Conservation (phyloP, 2,113 vertebrate species). For the Tympanuchus pallidicinctus region DNA sequence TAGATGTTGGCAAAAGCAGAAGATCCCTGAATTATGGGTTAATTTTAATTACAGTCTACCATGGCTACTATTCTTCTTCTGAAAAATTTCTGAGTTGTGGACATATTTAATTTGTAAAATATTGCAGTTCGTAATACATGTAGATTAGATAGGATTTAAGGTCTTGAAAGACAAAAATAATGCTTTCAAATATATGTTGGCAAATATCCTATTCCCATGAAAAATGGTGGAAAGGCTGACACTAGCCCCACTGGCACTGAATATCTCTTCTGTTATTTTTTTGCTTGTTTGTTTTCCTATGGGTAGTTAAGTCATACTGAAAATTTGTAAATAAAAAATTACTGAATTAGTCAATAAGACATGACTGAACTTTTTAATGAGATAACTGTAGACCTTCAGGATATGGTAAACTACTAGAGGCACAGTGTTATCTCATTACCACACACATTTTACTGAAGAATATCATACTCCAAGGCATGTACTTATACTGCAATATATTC, state of each 20-base stretch:
- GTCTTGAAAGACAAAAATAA: neutral
- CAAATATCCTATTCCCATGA: neutral
- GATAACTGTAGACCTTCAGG: neutral
- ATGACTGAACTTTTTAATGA: neutral
- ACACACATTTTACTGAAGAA: conserved; percentile 35
- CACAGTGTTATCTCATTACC: conserved; percentile 30
- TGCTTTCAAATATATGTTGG: neutral
- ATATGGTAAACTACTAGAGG: neutral
- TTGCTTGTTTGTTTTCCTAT: neutral
- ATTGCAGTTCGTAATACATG: neutral
- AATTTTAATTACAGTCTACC: neutral
- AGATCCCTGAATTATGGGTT: neutral
- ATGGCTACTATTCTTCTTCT: neutral
- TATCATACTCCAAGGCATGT: neutral
- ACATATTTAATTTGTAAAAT: neutral
- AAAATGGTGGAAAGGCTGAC: neutral
- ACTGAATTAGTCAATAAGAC: neutral
- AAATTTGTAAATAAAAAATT: conserved; percentile 27
- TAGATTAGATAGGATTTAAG: neutral
- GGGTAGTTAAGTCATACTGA: neutral
- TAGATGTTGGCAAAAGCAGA: neutral
- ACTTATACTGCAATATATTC: neutral
- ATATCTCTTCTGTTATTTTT: neutral
- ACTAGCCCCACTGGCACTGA: neutral
- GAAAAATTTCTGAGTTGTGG: neutral